Base-by-base conservation (phyloP, 2,888 invertebrate species). In the Esperia sulphurella region DNA sequence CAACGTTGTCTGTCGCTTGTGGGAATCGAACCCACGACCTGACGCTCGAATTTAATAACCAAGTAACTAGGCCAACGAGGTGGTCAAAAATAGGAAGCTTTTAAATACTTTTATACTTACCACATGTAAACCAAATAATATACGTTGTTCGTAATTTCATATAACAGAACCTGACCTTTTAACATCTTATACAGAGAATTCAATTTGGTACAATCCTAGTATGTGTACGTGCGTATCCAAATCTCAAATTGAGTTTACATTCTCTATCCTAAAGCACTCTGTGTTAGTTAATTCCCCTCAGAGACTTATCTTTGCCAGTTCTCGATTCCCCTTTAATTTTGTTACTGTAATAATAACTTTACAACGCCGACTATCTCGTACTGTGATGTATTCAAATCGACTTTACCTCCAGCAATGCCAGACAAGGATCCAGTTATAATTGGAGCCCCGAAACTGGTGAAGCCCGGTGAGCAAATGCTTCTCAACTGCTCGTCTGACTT, bases 401-500 rank as follows among this genome's bases (percentile, higher is more conserved):
- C 67, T 74, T 77, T 70, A 59, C 61, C 68, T 72, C 43, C 65
- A 89, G 88, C 87, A 8, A 84, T 89, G 83, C 86, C 88, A 47
- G 80, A 83, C 57, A 71, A 68, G 58, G 85, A 84, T 57, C 88
- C 88, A 13, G 67, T 83, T 49, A 86, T 89, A 78, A 67, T 73
- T 53, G 85, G 83, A 49, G 82, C 86, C 6, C 83, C 84, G 46
- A 83, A 83, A 63, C 68, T 85, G 62, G 70, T 88, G 68, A 83
- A 81, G 63, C 86, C 86, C 0, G 88, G 88, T 39, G 88, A 89
- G 52, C 83, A 84, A 61, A 75, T 85, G 63, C 77, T 84, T 49
- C 73, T 88, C 46, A 89, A 89, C 67, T 89, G 88, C 63, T 78
- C 87, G 10, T 82, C 88, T 10, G 88, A 86, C 68, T 86, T 76